Evolutionary conservation across 37 sponge, comb jelly and placozoan genomes (phyloP), one percentile per base, ranked within the genome.

Genomic region (Hormiphora californensis): DNA sequence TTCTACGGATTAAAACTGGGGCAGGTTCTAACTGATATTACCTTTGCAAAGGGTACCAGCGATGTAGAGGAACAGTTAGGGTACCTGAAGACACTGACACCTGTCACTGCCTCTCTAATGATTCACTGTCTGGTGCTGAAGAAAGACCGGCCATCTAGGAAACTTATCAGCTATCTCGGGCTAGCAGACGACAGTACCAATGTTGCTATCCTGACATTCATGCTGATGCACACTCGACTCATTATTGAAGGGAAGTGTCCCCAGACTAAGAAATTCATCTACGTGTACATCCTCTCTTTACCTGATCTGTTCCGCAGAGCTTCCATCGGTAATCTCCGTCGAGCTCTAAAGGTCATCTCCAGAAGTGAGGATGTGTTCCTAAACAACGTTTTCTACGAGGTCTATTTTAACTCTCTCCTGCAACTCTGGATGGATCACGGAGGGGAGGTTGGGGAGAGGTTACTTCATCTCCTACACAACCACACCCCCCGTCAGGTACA

Each of bases 401-500:
- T 57, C 40, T 43, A 23, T 40, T 73, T 43, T 40, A 22, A 37
- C 40, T n/a, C 43, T 0, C 40, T 73, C 46, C 22, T 21, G 40
- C 46, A 73, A 39, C 40, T 73, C 43, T 73, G 81, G 81, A 30
- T 43, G 23, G 81, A 73, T 39, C 81, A 73, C 25, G 81, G 81
- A 43, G 81, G 81, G 9, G 40, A 43, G 43, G 81, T 73, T 40
- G 40, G 43, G 21, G 23, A 37, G 25, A 40, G 46, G n/a, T 73
- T 73, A 22, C 43, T 43, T 41, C 43, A 43, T 3, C 40, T 73
- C 46, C 38, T 73, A 0, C 1, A 1, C 81, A 37, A 73, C 25
- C 81, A 43, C 19, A 73, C 12, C 12, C 41, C 35, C 17, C 25
- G 35, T 19, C 44, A 36, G 9, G 81, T 43, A 28, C n/a, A 23